Percentiles rank a stretch among this genome's conserved stretches.
Evolutionary conservation across 2,797 vertebrate genomes (phyloP).

Genomic region (Nannoperca australis): DNA sequence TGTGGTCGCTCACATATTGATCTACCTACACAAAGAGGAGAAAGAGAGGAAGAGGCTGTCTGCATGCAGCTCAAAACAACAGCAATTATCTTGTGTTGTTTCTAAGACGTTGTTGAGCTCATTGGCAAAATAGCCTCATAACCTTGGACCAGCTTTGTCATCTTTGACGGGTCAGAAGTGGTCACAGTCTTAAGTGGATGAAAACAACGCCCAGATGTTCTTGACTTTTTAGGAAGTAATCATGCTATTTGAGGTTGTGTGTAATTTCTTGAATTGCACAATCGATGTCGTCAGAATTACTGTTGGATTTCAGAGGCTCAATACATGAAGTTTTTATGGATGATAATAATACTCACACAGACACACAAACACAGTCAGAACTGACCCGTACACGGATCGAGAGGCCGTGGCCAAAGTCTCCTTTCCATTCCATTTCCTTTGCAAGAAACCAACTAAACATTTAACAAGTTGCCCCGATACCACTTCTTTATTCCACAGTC

Average conservation of each 20-base stretch:
- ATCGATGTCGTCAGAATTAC: neutral
- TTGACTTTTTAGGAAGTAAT: constrained; percentile 45
- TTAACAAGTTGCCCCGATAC: neutral
- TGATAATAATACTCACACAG: neutral
- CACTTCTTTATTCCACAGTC: neutral
- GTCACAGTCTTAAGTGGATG: constrained; percentile 1
- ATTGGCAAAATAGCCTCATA: neutral
- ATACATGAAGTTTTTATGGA: neutral
- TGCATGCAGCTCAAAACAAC: constrained; percentile 12
- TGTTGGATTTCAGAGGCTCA: neutral
- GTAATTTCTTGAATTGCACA: constrained; percentile 58
- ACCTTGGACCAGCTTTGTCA: constrained; percentile 9
- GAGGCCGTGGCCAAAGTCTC: neutral
- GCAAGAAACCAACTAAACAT: neutral
- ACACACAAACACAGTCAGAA: neutral
- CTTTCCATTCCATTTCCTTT: too few species aligned
- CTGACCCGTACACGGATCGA: neutral
- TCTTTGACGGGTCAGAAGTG: constrained; percentile 3
- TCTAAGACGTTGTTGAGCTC: neutral
- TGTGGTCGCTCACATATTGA: constrained; percentile 30
- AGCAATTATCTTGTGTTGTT: neutral
- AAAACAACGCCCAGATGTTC: constrained; percentile 48
- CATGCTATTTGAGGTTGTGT: neutral
- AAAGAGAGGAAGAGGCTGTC: neutral
- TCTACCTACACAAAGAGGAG: neutral